Evolutionary conservation across 2,888 invertebrate genomes (phyloP).

Genomic region (Mamestra brassicae): DNA sequence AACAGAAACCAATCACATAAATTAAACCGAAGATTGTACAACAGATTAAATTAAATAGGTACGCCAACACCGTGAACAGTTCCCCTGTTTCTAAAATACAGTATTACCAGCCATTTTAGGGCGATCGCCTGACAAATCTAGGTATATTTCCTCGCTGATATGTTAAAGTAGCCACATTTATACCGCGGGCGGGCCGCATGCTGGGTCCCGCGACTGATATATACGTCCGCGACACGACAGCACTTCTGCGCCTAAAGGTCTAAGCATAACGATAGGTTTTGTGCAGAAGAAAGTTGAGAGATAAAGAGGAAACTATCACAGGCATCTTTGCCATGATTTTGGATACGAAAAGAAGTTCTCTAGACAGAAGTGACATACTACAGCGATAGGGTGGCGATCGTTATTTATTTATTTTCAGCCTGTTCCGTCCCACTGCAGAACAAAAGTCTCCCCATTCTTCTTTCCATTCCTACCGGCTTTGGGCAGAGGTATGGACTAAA

Average conservation of each 20-base stretch:
- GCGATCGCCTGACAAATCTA: slow-evolving; percentile 69
- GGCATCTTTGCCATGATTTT: too few relatives aligned
- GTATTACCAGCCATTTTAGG: slow-evolving; percentile 48
- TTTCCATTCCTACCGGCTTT: too few relatives aligned
- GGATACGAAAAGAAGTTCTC: too few relatives aligned
- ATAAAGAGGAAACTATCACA: not conserved
- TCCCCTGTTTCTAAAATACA: slow-evolving; percentile 26
- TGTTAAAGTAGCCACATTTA: slow-evolving; percentile 66
- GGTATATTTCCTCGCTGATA: slow-evolving; percentile 66
- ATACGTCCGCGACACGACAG: slow-evolving; percentile 65
- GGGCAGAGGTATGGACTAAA: too few relatives aligned
- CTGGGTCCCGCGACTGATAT: slow-evolving; percentile 64
- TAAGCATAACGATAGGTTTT: slow-evolving; percentile 26
- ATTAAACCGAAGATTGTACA: not conserved
- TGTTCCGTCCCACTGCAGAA: too few relatives aligned
- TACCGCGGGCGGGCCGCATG: slow-evolving; percentile 53
- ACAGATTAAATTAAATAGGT: not conserved
- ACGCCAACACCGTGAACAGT: not conserved
- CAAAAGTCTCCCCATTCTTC: too few relatives aligned
- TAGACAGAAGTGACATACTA: not conserved
- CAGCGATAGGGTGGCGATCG: too few relatives aligned
- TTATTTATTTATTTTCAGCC: too few relatives aligned
- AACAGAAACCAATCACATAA: not conserved
- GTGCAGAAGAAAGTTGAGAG: not conserved
- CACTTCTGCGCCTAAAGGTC: slow-evolving; percentile 55